Percentiles rank a stretch among this genome's conserved stretches.
phyloP scores from a whole-genome alignment of 2,797 vertebrate genomes.

The Decapterus maruadsi region DNA sequence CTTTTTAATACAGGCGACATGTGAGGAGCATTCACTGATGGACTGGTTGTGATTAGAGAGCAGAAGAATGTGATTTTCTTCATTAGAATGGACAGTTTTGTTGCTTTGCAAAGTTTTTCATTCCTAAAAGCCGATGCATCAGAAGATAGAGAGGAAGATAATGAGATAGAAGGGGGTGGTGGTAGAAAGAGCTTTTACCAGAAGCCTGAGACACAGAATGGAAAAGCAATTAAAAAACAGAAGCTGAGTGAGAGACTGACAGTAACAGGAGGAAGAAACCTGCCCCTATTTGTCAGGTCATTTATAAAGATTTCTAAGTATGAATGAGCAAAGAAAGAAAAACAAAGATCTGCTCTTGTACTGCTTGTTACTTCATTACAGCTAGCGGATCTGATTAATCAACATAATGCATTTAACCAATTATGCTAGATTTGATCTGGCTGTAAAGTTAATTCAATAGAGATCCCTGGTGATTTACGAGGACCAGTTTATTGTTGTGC shows the following conservation, averaged over 20 bases:
- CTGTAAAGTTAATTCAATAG: slow-evolving; percentile 80
- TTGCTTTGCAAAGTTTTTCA: slow-evolving; percentile 63
- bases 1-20: slow-evolving; percentile 59
- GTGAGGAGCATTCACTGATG: slow-evolving; percentile 57
- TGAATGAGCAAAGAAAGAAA: slow-evolving; percentile 38
- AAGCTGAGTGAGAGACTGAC: slow-evolving; percentile 44
- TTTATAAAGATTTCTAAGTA: slow-evolving; percentile 71
- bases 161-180: slow-evolving; percentile 50
- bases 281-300: slow-evolving; percentile 57
- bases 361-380: slow-evolving; percentile 76
- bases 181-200: slow-evolving; percentile 71
- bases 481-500: slow-evolving; percentile 65
- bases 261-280: slow-evolving; percentile 40
- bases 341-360: slow-evolving; percentile 57
- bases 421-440: slow-evolving; percentile 83
- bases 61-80: slow-evolving; percentile 69
- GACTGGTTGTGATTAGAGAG: slow-evolving; percentile 68
- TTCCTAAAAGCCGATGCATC: slow-evolving; percentile 76
- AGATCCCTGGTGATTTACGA: slow-evolving; percentile 81
- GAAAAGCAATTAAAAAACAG: slow-evolving; percentile 60
- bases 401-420: slow-evolving; percentile 85
- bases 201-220: slow-evolving; percentile 55
- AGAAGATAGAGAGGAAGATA: slow-evolving; percentile 67
- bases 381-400: slow-evolving; percentile 78
- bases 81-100: slow-evolving; percentile 69